These are phyloP conservation scores for Eueides isabella DNA, from an alignment of 1,140 invertebrate genomes.

Conservation along the genomic window DNA sequence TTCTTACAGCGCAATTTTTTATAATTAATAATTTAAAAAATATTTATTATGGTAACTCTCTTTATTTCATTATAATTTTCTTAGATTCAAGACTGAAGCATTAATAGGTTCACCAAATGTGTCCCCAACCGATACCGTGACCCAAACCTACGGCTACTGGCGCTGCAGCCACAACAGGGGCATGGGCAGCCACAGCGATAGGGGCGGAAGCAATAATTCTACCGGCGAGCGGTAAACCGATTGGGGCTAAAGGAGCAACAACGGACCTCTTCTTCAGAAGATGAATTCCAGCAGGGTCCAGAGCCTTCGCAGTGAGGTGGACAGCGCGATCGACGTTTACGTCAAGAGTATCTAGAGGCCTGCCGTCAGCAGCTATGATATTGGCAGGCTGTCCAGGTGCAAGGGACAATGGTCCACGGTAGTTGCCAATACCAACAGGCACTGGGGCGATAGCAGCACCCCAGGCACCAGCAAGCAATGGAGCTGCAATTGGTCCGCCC, in stretches of 20 bases:
- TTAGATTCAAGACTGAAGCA: not conserved
- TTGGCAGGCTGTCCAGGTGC: constrained; percentile 60
- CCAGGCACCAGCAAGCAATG: constrained; percentile 40
- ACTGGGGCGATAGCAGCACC: constrained; percentile 37
- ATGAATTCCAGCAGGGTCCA: constrained; percentile 28
- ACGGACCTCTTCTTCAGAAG: constrained; percentile 29
- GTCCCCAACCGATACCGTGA: constrained; percentile 5
- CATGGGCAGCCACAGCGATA: constrained; percentile 18
- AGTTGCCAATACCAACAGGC: constrained; percentile 50
- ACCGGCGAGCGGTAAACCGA: constrained; percentile 1
- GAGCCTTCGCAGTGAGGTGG: constrained; percentile 52
- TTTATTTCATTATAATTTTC: constrained; percentile 18
- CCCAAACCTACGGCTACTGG: constrained; percentile 5
- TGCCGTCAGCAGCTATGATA: constrained; percentile 54
- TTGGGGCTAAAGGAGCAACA: constrained; percentile 10
- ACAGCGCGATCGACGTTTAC: constrained; percentile 74
- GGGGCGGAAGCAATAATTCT: constrained; percentile 16
- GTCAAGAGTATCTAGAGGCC: constrained; percentile 64
- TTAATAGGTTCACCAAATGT: constrained; percentile 13
- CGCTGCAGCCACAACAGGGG: constrained; percentile 11
- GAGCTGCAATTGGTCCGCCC: constrained; percentile 17
- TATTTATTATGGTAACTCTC: constrained; percentile 27
- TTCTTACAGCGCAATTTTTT: not conserved
- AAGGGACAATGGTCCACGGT: constrained; percentile 65
- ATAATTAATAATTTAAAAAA: not conserved